Conservation (phyloP, 2,888 invertebrate species). For the Druceiella hillmani region DNA sequence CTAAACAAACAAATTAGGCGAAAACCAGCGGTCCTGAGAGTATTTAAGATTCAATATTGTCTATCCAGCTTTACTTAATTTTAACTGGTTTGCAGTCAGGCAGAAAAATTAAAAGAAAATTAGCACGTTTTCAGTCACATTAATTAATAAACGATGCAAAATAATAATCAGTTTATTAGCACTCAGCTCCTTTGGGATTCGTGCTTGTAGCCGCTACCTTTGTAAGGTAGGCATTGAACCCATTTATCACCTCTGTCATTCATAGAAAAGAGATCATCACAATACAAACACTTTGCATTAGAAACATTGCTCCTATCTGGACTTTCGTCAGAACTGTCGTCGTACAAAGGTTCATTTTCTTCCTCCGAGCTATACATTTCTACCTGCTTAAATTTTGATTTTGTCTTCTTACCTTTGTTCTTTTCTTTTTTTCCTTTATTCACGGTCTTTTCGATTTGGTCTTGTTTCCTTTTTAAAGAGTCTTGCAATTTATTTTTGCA, state of each 20-base stretch:
- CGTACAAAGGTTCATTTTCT: neutral
- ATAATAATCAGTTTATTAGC: too few species aligned
- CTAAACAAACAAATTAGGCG: too few species aligned
- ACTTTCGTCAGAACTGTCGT: conserved; percentile 1
- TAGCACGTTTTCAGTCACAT: too few species aligned
- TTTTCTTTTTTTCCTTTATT: neutral
- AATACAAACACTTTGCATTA: neutral
- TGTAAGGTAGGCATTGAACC: neutral
- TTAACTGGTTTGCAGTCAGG: too few species aligned
- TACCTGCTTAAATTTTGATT: neutral
- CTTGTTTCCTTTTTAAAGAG: neutral
- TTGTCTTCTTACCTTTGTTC: neutral
- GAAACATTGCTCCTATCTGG: neutral
- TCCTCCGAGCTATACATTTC: neutral
- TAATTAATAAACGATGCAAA: too few species aligned
- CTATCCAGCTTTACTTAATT: too few species aligned
- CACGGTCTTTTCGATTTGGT: neutral
- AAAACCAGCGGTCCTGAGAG: too few species aligned
- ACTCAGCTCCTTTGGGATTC: too few species aligned
- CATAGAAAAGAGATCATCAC: neutral
- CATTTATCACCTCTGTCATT: neutral
- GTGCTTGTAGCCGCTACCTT: too few species aligned
- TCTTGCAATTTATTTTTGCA: neutral
- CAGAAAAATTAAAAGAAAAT: too few species aligned
- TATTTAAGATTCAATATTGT: too few species aligned